Base-by-base conservation (phyloP, 2,888 invertebrate genomes). In the Adelphocoris suturalis region DNA sequence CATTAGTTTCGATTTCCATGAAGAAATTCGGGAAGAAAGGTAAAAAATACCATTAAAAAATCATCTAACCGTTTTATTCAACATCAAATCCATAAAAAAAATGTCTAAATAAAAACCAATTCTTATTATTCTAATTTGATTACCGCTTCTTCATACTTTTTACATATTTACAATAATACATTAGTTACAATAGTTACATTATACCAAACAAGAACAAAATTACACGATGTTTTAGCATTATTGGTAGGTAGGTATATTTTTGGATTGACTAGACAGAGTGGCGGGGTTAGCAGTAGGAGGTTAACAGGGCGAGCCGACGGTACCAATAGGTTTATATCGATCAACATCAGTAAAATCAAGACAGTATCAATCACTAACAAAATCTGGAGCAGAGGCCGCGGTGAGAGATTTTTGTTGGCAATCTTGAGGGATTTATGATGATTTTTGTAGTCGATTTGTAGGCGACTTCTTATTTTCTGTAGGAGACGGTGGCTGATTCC, bases 401-500 rank as follows among this genome's bases (percentile, higher is more conserved):
- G n/a, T n/a, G n/a, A n/a, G n/a, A n/a, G n/a, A n/a, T n/a, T n/a
- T n/a, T n/a, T n/a, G n/a, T n/a, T n/a, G n/a, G n/a, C n/a, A n/a
- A n/a, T n/a, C n/a, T n/a, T n/a, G n/a, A n/a, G n/a, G n/a, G n/a
- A n/a, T n/a, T n/a, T n/a, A n/a, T n/a, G n/a, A n/a, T n/a, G n/a
- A n/a, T n/a, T n/a, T n/a, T n/a, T n/a, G 48, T n/a, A n/a, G n/a
- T n/a, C n/a, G 48, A 48, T 13, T 48, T 48, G 9, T n/a, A n/a
- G n/a, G n/a, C n/a, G 61, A n/a, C n/a, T n/a, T n/a, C n/a, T 87
- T 19, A 87, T n/a, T 23, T 23, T 27, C 78, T 87, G 90, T 91
- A 91, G 27, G 84, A 75, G 52, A 91, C 86, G 23, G 91, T 91
- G 68, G 91, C 90, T 11, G 90, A 91, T 68, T 91, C 91, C 27